A percentile compares a stretch with the other conserved stretches of the same genome.
phyloP scores from a whole-genome alignment of 2,113 vertebrate genomes.

The Macquaria ambigua region DNA sequence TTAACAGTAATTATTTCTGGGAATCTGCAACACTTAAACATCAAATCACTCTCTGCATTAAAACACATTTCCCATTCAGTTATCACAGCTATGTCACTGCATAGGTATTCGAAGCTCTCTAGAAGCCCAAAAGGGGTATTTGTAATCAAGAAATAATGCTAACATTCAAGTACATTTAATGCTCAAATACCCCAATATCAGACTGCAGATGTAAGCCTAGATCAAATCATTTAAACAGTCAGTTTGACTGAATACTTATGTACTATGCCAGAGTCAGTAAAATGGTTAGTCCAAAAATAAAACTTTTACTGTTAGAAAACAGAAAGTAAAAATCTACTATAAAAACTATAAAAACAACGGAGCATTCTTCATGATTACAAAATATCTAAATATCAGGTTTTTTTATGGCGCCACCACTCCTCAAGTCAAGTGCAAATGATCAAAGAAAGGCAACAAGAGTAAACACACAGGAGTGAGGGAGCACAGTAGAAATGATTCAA shows the following conservation, averaged over 20 bases:
- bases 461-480: slow-evolving; percentile 38
- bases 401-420: slow-evolving; percentile 39
- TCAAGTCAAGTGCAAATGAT: slow-evolving; percentile 69
- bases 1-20: not conserved
- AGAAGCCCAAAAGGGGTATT: not conserved
- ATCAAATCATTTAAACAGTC: not conserved
- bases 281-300: slow-evolving; percentile 28
- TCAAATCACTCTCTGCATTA: not conserved
- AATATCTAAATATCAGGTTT: slow-evolving; percentile 8
- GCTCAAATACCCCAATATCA: not conserved
- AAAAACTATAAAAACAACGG: slow-evolving; percentile 39
- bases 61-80: slow-evolving; percentile 13
- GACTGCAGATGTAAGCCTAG: not conserved
- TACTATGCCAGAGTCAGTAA: not conserved
- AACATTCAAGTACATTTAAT: slow-evolving; percentile 35
- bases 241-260: slow-evolving; percentile 13
- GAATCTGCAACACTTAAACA: slow-evolving; percentile 8
- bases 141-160: slow-evolving; percentile 22
- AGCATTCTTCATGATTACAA: slow-evolving; percentile 26
- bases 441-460: slow-evolving; percentile 55
- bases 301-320: slow-evolving; percentile 31
- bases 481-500: slow-evolving; percentile 21
- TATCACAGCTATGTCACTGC: slow-evolving; percentile 3
- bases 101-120: not conserved
- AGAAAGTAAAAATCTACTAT: slow-evolving; percentile 15